phyloP scores from a whole-genome alignment of 2,113 vertebrate species.

The Pituophis catenifer region DNA sequence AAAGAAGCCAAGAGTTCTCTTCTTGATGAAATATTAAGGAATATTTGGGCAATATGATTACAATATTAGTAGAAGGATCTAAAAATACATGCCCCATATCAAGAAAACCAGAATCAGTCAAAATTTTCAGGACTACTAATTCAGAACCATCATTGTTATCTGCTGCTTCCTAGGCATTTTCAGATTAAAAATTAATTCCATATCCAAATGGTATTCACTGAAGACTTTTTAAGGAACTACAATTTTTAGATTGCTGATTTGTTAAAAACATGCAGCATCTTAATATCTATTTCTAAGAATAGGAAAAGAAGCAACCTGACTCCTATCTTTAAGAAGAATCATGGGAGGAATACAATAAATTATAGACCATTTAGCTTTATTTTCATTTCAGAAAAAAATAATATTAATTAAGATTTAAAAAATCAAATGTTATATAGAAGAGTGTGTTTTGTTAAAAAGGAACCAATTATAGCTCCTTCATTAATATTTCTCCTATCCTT shows the following conservation, averaged over 20 bases:
- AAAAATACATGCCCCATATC: not conserved
- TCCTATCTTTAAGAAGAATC: not conserved
- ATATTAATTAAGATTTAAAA: not conserved
- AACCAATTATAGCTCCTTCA: not conserved
- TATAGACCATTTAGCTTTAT: not conserved
- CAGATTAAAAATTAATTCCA: not conserved
- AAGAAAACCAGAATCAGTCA: not conserved
- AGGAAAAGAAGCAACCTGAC: not conserved
- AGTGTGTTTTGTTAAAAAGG: not conserved
- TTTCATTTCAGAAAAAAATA: not conserved
- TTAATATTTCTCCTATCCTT: not conserved
- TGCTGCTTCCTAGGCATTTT: not conserved
- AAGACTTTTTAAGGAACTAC: not conserved
- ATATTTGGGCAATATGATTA: not conserved
- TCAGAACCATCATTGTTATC: not conserved
- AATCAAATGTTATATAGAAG: not conserved
- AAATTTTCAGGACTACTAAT: not conserved
- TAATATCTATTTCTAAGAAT: not conserved
- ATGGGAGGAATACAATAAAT: not conserved
- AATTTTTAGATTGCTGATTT: not conserved
- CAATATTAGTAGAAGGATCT: not conserved
- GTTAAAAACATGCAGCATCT: not conserved
- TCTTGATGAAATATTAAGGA: not conserved
- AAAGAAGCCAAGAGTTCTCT: not conserved
- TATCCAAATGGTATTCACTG: not conserved